Percentiles rank a stretch among this genome's conserved stretches.
Evolutionary conservation across 2,888 invertebrate genomes (phyloP).

Genomic region (Leptopilina myrica): DNA sequence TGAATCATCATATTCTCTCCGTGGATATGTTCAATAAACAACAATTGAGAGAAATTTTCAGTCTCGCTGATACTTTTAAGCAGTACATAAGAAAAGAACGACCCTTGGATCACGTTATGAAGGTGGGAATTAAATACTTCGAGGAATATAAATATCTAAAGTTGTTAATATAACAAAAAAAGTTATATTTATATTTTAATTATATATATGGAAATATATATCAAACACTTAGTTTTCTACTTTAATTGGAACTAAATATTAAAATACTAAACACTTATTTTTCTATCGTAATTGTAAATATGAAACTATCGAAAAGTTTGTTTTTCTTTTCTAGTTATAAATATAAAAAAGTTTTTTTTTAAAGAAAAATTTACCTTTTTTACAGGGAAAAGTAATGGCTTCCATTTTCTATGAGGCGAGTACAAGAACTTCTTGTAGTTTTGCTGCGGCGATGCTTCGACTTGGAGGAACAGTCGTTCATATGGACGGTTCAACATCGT

Average conservation of each 20-base stretch:
- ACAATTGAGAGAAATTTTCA: slow-evolving; percentile 94
- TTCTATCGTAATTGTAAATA: too few relatives aligned
- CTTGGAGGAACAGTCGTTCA: slow-evolving; percentile 95
- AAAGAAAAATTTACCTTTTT: neutral
- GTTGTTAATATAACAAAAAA: too few relatives aligned
- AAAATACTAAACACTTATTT: too few relatives aligned
- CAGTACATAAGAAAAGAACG: slow-evolving; percentile 90
- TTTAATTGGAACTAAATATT: too few relatives aligned
- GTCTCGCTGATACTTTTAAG: slow-evolving; percentile 93
- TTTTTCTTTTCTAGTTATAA: neutral
- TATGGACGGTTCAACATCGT: slow-evolving; percentile 93
- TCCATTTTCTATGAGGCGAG: slow-evolving; percentile 98
- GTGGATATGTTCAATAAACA: slow-evolving; percentile 93
- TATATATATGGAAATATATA: too few relatives aligned
- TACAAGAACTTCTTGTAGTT: slow-evolving; percentile 97
- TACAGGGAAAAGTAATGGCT: slow-evolving; percentile 93
- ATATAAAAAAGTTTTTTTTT: slow-evolving; percentile 16
- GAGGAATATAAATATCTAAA: too few relatives aligned
- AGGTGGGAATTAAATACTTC: slow-evolving; percentile 74
- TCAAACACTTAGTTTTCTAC: too few relatives aligned
- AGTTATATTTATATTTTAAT: too few relatives aligned
- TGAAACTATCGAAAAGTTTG: slow-evolving; percentile 10
- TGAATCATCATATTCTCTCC: slow-evolving; percentile 89
- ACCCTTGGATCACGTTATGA: slow-evolving; percentile 89
- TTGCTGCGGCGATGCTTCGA: slow-evolving; percentile 97